Evolutionary conservation across 2,797 vertebrate species (phyloP).

Genomic region (Xerus rutilus): DNA sequence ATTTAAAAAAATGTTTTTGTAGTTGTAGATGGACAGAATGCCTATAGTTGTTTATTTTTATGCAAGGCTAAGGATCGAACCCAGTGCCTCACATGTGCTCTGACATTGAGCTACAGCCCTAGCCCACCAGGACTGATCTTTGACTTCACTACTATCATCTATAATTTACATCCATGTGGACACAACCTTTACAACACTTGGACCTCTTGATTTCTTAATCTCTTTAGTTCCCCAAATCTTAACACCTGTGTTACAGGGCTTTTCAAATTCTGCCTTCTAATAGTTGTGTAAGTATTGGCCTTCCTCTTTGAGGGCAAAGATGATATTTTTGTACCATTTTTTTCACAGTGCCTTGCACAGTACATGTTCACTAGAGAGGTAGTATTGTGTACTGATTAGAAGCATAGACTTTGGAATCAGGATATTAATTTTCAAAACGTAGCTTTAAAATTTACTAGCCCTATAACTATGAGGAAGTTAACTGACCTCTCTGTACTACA

Average conservation of each 20-base stretch:
- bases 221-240: background rate
- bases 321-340: background rate
- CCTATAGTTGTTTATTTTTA: too few species aligned
- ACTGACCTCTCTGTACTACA: background rate
- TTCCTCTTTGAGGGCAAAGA: background rate
- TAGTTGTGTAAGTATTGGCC: background rate
- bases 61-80: too few species aligned
- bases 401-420: background rate
- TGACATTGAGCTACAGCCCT: too few species aligned
- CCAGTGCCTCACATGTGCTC: too few species aligned
- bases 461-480: conserved; percentile 13
- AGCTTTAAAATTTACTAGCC: background rate
- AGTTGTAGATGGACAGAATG: too few species aligned
- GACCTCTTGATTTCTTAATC: conserved; percentile 22
- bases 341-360: background rate
- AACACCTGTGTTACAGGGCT: background rate
- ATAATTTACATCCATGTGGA: background rate
- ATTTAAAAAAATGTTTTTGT: too few species aligned
- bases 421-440: background rate
- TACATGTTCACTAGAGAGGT: background rate
- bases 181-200: background rate
- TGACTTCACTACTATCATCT: background rate
- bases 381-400: conserved; percentile 21
- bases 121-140: background rate
- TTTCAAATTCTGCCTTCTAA: conserved; percentile 22